Base-by-base conservation (phyloP, 2,888 invertebrate species). In the Drosophila monieri region DNA sequence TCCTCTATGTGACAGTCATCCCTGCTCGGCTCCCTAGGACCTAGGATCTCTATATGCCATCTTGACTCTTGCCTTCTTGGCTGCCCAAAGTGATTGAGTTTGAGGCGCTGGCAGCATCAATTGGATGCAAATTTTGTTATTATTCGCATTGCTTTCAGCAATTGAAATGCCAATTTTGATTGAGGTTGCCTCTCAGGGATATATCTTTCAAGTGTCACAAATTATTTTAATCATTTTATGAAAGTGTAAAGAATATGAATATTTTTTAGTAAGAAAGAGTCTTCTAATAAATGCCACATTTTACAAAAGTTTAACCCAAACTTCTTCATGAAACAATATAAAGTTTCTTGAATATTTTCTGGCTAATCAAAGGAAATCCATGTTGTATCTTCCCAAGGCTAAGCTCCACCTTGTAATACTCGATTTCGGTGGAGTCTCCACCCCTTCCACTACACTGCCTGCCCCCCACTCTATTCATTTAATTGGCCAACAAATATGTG, bases 101-200 rank as follows among this genome's bases (percentile, higher is more conserved):
- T 74, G 68, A 72, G 46, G 80, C 66, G 57, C 21, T 53, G 74
- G 83, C 80, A 77, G 77, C 85, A 83, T 86, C 84, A 83, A 80
- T 86, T 83, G 80, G 84, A 86, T 80, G 77, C 80, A 86, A 84
- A 86, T 80, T 69, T 77, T 55, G 84, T 79, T 86, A 79, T 85
- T 79, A 83, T 81, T 74, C 70, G 69, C 60, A 41, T 60, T 25
- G 37, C 37, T 27, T 37, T 39, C 15, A 12, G 46, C 86, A 78
- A 83, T 85, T 85, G 83, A 83, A 85, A 79, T 83, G 69, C 67
- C 80, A 81, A 76, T 81, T 85, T 76, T 41, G 67, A 54, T 68
- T 6, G 9, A 18, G 14, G 32, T 57, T 62, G 21, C 14, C 14
- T 39, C 56, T 55, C 47, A 56, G 54, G 55, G 59, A n/a, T 39